Conservation (phyloP, 1,140 invertebrate species). For the Diabrotica undecimpunctata region DNA sequence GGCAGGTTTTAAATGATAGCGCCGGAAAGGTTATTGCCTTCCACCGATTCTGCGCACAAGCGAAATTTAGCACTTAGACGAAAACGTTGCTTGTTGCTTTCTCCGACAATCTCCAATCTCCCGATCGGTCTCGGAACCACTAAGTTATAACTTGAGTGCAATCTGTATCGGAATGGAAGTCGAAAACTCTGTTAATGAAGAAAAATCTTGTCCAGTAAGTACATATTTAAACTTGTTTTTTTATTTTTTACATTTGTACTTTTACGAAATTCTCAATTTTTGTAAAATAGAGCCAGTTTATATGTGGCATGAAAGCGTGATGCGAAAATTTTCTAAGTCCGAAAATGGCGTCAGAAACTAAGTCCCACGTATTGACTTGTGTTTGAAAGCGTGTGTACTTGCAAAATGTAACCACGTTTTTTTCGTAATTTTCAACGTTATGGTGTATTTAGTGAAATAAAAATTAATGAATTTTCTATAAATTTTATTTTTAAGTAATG, state of each 20-base stretch:
- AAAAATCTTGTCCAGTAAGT: constrained; percentile 42
- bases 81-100: constrained; percentile 19
- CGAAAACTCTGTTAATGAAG: constrained; percentile 39
- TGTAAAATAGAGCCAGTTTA: constrained; percentile 32
- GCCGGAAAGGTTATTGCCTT: constrained; percentile 18
- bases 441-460: constrained; percentile 15
- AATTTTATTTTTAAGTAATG: constrained; percentile 5
- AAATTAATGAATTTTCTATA: neutral
- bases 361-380: constrained; percentile 51
- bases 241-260: constrained; percentile 26
- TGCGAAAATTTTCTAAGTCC: constrained; percentile 78
- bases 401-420: constrained; percentile 6
- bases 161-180: constrained; percentile 39
- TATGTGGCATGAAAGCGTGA: constrained; percentile 33
- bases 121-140: constrained; percentile 14
- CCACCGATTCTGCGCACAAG: constrained; percentile 11
- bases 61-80: constrained; percentile 21
- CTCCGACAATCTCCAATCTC: neutral
- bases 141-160: constrained; percentile 24
- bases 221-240: constrained; percentile 30
- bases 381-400: neutral
- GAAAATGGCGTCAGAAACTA: constrained; percentile 77
- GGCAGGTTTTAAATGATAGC: neutral
- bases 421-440: constrained; percentile 22
- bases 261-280: constrained; percentile 23